Evolutionary conservation across 2,113 vertebrate genomes (phyloP).

Genomic region (Gymnogyps californianus): DNA sequence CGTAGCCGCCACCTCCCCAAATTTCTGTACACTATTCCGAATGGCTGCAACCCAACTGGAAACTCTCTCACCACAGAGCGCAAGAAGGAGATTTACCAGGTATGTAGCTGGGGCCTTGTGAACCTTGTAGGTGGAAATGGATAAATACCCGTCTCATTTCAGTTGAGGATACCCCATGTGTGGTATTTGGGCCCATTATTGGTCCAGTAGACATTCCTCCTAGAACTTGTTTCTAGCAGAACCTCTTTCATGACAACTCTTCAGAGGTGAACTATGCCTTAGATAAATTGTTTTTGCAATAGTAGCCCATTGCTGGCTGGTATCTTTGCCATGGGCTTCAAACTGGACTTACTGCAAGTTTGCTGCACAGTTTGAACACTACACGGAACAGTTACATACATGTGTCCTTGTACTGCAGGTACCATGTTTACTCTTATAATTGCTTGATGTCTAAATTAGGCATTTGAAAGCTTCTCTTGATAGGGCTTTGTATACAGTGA

Average conservation of each 20-base stretch:
- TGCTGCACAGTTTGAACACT: not conserved
- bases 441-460: not conserved
- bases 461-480: not conserved
- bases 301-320: not conserved
- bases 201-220: not conserved
- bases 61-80: conserved; percentile 82
- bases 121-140: not conserved
- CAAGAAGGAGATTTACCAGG: conserved; percentile 90
- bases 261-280: not conserved
- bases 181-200: not conserved
- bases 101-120: conserved; percentile 8
- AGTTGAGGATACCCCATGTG: not conserved
- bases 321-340: not conserved
- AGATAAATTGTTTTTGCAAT: not conserved
- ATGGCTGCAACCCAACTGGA: conserved; percentile 92
- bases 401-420: not conserved
- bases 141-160: not conserved
- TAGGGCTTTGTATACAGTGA: not conserved
- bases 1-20: conserved; percentile 72
- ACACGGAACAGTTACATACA: not conserved
- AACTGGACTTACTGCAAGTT: not conserved
- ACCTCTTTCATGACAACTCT: not conserved
- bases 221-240: not conserved
- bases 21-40: conserved; percentile 92
- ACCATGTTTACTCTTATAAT: not conserved